Conservation (phyloP, 2,888 invertebrate genomes). For the Prosapia bicincta region DNA sequence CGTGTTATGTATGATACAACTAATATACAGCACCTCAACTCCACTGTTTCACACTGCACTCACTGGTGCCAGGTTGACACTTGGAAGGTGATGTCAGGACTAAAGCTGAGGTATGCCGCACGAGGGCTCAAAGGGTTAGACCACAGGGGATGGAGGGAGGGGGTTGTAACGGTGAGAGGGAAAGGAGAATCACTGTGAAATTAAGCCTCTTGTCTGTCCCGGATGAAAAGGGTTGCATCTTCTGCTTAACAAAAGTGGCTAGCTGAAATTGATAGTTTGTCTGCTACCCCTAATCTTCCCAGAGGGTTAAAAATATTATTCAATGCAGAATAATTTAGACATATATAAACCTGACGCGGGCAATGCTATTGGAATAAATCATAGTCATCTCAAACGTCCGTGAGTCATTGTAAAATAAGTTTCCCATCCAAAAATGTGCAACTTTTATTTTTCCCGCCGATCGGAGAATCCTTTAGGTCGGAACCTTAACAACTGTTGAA, state of each 20-base stretch:
- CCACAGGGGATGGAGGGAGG: not conserved
- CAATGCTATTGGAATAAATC: too few species aligned
- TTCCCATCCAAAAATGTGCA: too few species aligned
- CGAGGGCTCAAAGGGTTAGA: not conserved
- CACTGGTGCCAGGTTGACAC: not conserved
- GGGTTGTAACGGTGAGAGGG: not conserved
- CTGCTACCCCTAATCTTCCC: not conserved
- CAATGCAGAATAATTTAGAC: not conserved
- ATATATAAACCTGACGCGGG: not conserved
- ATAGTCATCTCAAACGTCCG: too few species aligned
- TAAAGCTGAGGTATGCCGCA: not conserved
- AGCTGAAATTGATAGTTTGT: not conserved
- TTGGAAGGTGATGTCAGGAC: not conserved
- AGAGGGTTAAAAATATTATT: not conserved
- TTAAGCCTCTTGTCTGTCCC: slow-evolving; percentile 2
- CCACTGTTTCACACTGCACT: not conserved
- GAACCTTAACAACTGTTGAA: too few species aligned
- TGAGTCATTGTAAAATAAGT: too few species aligned
- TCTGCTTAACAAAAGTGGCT: not conserved
- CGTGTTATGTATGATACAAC: too few species aligned
- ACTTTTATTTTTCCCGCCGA: too few species aligned
- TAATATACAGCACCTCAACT: too few species aligned
- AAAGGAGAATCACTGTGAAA: not conserved
- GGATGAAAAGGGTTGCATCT: not conserved
- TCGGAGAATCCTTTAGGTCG: too few species aligned